Evolutionary conservation across 2,888 invertebrate genomes (phyloP), one percentile per base, ranked within the genome.

Genomic region (Enchytraeus crypticus): DNA sequence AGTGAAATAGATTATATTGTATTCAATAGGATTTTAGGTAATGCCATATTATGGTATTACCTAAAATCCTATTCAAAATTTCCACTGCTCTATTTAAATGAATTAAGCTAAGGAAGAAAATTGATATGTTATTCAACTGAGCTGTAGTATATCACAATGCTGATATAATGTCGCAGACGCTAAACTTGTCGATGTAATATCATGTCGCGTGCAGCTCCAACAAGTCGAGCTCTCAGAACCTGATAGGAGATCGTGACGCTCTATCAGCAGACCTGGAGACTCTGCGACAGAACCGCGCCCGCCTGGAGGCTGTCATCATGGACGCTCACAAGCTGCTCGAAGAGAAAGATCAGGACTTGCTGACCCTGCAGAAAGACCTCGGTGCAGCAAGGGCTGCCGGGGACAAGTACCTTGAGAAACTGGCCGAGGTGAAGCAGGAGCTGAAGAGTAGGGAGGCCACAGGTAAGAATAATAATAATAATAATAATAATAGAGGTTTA

Each of bases 381-480:
- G 71, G 73, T 55, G 68, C 74, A 53, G 67, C 74, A 26, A 76
- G 77, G 63, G 74, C 76, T 53, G 71, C 71, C 8, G 69, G 71
- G 54, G 74, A 72, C 47, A 75, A 74, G 62, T 67, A 78, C 4
- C 73, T 75, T 61, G 74, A 78, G 14, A 71, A 71, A 57, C 64
- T 78, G 61, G 77, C 77, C 61, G 77, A 77, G 59, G 51, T 78
- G 26, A 70, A 74, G 57, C 72, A 77, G 51, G 78, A 80, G 26
- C 61, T 77, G 33, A 74, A 76, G 51, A 70, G 76, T 14, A 76
- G 74, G 64, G 80, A 80, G 30, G 73, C 74, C 51, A 77, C 79
- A 2, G n/a, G n/a, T n/a, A n/a, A n/a, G n/a, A n/a, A n/a, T n/a
- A n/a, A n/a, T n/a, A n/a, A n/a, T n/a, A n/a, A n/a, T n/a, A n/a